Conservation (phyloP, 2,113 vertebrate genomes). For the Lipophrys pholis region DNA sequence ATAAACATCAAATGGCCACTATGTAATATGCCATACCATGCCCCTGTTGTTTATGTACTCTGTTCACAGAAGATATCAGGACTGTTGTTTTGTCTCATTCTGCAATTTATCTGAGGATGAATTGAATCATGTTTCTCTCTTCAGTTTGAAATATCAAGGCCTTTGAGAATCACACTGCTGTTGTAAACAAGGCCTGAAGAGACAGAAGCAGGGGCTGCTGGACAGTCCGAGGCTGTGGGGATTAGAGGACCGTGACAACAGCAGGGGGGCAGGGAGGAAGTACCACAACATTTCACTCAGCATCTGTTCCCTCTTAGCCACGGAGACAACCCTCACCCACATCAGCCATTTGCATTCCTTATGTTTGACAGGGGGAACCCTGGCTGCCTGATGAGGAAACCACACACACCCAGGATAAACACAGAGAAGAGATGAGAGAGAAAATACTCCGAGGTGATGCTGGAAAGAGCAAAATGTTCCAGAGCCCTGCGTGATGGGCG, state of each 20-base stretch:
- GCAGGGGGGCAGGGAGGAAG: conserved; percentile 58
- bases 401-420: conserved; percentile 61
- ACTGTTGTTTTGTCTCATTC: no score
- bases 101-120: no score
- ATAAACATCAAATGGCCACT: no score
- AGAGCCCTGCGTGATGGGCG: background rate
- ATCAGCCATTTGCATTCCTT: conserved; percentile 64
- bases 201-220: conserved; percentile 39
- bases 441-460: conserved; percentile 1
- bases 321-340: conserved; percentile 59
- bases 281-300: conserved; percentile 73
- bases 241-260: conserved; percentile 66
- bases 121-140: no score
- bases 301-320: conserved; percentile 81
- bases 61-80: no score
- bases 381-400: conserved; percentile 37
- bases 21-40: no score
- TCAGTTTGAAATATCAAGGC: no score
- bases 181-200: conserved; percentile 24
- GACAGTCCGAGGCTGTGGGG: conserved; percentile 52
- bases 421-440: conserved; percentile 30
- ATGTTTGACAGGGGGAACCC: conserved; percentile 53
- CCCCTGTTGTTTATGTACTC: no score
- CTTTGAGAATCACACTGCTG: conserved; percentile 12
- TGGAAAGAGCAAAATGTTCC: conserved; percentile 5